Base-by-base conservation (phyloP, 2,113 vertebrate genomes). In the Bostrychus sinensis region DNA sequence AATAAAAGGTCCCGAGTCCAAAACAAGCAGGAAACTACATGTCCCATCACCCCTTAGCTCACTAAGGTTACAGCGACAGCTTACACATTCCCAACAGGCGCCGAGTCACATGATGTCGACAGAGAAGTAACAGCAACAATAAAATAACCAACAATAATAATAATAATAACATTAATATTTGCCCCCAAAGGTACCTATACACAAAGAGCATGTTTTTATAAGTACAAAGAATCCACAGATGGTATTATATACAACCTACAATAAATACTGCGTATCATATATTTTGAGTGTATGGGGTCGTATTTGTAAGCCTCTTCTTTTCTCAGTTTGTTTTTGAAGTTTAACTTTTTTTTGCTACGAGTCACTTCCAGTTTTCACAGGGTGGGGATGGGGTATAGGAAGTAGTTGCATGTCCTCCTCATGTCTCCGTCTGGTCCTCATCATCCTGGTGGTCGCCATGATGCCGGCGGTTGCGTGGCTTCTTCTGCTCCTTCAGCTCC, bases 401-500 rank as follows among this genome's bases (percentile, higher is more conserved):
- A 1, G 20, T 41, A 38, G 26, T 25, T 10, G 66, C 32, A 20
- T 20, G 46, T 62, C 70, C 65, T 75, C 80, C 89, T 98, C 95
- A 98, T 96, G 96, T 95, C 83, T 95, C 86, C 56, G 41, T 80
- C 43, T 83, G 80, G 90, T 87, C 92, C 88, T 77, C 60, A 66
- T 80, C 81, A 54, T 85, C 82, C 6, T 82, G 88, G 69, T 86
- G 82, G 67, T 86, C 83, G 83, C 85, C 89, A 53, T 98, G 96
- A 91, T 99, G 96, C 79, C 97, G 93, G 74, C 96, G 96, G 80
- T 95, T 97, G 43, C 97, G 94, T 11, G 96, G 95, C 60, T 98
- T 98, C 92, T 95, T 98, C 91, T 97, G 95, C 87, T 98, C 96
- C 78, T 95, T 96, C 77, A 94, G 91, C 86, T 98, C 96, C 81